Evolutionary conservation across 2,888 invertebrate genomes (phyloP).

Genomic region (Lypha dubia): DNA sequence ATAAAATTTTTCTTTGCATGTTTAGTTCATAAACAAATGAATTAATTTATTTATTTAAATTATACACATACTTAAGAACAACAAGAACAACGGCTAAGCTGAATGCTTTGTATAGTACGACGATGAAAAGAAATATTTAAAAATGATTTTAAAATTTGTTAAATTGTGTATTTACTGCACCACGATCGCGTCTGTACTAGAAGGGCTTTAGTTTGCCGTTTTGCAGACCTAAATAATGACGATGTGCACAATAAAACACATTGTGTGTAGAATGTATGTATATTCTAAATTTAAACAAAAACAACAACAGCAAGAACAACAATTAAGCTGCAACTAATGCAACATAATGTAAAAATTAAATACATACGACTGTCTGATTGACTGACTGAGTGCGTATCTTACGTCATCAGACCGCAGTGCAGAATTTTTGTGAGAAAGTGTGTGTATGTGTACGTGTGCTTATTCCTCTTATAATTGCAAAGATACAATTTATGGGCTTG

Average conservation of each 20-base stretch:
- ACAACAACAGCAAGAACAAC: constrained; percentile 17
- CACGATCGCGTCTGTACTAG: constrained; percentile 69
- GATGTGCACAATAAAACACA: constrained; percentile 51
- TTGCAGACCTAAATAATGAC: constrained; percentile 53
- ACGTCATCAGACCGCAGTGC: constrained; percentile 54
- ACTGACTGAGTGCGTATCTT: constrained; percentile 18
- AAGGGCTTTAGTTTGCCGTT: constrained; percentile 66
- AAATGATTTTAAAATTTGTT: constrained; percentile 22
- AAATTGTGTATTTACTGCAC: constrained; percentile 64
- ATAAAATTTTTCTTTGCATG: constrained; percentile 6
- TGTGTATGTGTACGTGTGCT: not conserved
- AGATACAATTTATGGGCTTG: constrained; percentile 29
- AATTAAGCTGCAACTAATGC: constrained; percentile 14
- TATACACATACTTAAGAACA: constrained; percentile 44
- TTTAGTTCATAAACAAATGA: constrained; percentile 33
- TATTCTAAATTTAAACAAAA: constrained; percentile 37
- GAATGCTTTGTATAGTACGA: not conserved
- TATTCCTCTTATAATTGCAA: constrained; percentile 13
- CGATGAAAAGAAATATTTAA: not conserved
- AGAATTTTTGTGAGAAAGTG: not conserved
- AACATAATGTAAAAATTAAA: constrained; percentile 24
- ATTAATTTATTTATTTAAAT: constrained; percentile 37
- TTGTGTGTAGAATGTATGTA: constrained; percentile 35
- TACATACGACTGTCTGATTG: not conserved
- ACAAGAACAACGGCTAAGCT: not conserved